These are phyloP conservation scores for Leucopsar rothschildi DNA, from an alignment of 2,113 vertebrate genomes.

Conservation along the genomic window DNA sequence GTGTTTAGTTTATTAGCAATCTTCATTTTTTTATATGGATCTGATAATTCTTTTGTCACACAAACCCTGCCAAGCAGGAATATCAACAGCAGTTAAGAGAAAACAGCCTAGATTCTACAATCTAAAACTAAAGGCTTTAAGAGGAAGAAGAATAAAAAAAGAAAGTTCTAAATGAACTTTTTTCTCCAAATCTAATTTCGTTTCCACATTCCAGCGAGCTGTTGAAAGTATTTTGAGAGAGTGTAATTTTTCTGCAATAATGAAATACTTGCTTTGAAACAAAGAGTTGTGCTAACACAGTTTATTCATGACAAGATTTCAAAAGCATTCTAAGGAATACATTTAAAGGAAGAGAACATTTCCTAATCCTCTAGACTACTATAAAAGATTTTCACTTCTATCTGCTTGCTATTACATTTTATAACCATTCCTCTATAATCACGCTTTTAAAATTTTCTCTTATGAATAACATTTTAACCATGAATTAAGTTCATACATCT, in stretches of 20 bases:
- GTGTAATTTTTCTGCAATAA: background rate
- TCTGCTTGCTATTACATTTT: background rate
- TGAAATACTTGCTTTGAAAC: slow-evolving; percentile 22
- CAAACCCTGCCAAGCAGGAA: background rate
- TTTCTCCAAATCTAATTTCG: background rate
- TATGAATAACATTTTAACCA: background rate
- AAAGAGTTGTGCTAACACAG: background rate
- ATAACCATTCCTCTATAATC: background rate
- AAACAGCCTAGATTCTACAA: background rate
- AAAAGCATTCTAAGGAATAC: slow-evolving; percentile 38
- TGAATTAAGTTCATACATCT: background rate
- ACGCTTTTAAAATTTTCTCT: background rate
- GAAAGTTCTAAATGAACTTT: background rate
- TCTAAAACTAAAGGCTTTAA: background rate
- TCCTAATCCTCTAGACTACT: background rate
- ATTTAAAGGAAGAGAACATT: background rate
- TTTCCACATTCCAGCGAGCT: background rate
- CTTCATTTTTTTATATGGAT: background rate
- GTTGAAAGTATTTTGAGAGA: background rate
- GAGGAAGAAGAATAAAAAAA: background rate
- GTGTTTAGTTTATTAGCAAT: background rate
- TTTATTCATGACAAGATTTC: slow-evolving; percentile 27
- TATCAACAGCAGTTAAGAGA: background rate
- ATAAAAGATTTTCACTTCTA: background rate
- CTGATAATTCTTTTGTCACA: background rate